A percentile compares a stretch with the other conserved stretches of the same genome.
Conservation (phyloP, 2,888 invertebrate genomes). For the Drosophila basisetae region DNA sequence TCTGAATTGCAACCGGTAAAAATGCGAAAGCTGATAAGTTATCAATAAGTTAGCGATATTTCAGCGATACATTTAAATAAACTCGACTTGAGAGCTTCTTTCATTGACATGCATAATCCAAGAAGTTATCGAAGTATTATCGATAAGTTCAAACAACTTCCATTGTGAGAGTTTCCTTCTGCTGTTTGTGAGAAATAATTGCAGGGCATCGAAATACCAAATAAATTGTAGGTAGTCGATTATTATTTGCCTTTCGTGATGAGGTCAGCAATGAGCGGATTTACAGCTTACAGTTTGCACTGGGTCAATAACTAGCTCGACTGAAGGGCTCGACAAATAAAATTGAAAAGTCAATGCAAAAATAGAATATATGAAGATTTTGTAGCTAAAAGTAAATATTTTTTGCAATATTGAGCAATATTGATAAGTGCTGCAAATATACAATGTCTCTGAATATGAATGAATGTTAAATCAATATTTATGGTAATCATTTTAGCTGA, state of each 20-base stretch:
- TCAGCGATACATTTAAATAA: neutral
- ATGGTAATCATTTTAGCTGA: neutral
- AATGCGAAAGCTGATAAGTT: neutral
- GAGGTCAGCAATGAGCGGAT: constrained; percentile 32
- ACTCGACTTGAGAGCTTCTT: neutral
- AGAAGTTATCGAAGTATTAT: too few relatives aligned
- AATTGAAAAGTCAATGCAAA: neutral
- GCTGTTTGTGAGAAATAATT: neutral
- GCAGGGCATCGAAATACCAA: neutral
- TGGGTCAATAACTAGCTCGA: constrained; percentile 25
- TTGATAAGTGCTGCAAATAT: neutral
- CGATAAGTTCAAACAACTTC: too few relatives aligned
- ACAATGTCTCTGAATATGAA: neutral
- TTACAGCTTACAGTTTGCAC: constrained; percentile 15
- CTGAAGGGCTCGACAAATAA: constrained; percentile 22
- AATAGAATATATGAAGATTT: neutral
- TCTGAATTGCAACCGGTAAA: neutral
- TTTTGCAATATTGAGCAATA: neutral
- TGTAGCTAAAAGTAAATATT: neutral
- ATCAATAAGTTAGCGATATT: too few relatives aligned
- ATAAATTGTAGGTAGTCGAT: constrained; percentile 8
- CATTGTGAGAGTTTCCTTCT: too few relatives aligned
- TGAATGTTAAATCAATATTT: neutral
- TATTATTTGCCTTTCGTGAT: constrained; percentile 38
- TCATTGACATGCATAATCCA: neutral